Conservation (phyloP, 2,113 vertebrate species). For the Neogale vison region DNA sequence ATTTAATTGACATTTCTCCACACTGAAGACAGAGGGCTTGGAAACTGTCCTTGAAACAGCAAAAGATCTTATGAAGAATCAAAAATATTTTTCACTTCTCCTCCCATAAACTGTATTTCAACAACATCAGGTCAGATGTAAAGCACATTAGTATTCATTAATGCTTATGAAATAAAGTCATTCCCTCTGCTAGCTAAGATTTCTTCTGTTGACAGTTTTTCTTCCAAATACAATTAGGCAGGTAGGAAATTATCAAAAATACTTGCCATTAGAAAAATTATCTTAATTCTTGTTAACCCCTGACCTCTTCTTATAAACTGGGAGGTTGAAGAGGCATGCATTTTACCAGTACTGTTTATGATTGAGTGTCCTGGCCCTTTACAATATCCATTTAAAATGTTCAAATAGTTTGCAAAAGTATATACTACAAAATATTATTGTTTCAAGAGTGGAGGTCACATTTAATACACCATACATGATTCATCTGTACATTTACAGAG, state of each 20-base stretch:
- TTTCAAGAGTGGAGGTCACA: slow-evolving; percentile 81
- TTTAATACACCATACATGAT: slow-evolving; percentile 80
- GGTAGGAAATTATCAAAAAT: slow-evolving; percentile 89
- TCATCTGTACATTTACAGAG: slow-evolving; percentile 83
- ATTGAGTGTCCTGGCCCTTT: slow-evolving; percentile 74
- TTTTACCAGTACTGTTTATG: slow-evolving; percentile 77
- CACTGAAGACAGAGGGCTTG: slow-evolving; percentile 53
- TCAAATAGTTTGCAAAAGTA: slow-evolving; percentile 84
- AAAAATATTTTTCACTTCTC: slow-evolving; percentile 74
- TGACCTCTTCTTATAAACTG: slow-evolving; percentile 82
- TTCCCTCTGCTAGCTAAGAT: slow-evolving; percentile 77
- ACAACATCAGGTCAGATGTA: slow-evolving; percentile 77
- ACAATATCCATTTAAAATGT: slow-evolving; percentile 82
- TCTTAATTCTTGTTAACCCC: slow-evolving; percentile 82
- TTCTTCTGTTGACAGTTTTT: slow-evolving; percentile 80
- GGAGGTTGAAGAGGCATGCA: slow-evolving; percentile 79
- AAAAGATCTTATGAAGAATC: slow-evolving; percentile 63
- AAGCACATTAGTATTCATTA: slow-evolving; percentile 64
- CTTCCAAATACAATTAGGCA: slow-evolving; percentile 84
- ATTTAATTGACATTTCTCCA: slow-evolving; percentile 45
- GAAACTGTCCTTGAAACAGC: slow-evolving; percentile 62
- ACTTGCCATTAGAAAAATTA: slow-evolving; percentile 86
- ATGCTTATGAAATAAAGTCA: slow-evolving; percentile 76
- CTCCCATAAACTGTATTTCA: slow-evolving; percentile 71
- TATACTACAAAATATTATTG: slow-evolving; percentile 83